These are phyloP conservation scores for Gastrophysa polygoni DNA, from an alignment of 2,888 invertebrate genomes.

Conservation along the genomic window DNA sequence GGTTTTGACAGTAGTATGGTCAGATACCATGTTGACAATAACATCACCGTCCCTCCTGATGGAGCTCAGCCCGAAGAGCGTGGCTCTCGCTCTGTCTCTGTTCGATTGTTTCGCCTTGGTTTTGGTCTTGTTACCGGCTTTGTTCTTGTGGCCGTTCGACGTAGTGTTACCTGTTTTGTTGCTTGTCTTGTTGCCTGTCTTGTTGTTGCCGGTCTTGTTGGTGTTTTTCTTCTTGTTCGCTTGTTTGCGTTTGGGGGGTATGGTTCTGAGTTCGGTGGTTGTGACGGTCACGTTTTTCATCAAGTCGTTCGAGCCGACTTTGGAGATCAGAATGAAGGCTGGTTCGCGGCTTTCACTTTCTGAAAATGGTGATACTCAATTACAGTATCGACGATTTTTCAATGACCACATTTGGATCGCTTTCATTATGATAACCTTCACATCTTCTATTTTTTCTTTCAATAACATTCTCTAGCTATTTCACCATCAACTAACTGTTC, in stretches of 20 bases:
- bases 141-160: conserved; percentile 1
- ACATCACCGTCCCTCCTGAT: conserved; percentile 81
- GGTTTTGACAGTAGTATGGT: conserved; percentile 82
- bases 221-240: conserved; percentile 40
- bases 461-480: too few relatives aligned
- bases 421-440: too few relatives aligned
- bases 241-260: conserved; percentile 21
- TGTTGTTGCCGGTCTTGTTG: conserved; percentile 52
- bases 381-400: too few relatives aligned
- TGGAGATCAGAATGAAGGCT: conserved; percentile 54
- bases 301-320: conserved; percentile 42
- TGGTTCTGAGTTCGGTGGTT: conserved; percentile 25
- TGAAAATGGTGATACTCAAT: too few relatives aligned
- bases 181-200: background rate
- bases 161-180: conserved; percentile 54
- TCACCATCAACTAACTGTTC: too few relatives aligned
- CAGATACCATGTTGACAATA: conserved; percentile 76
- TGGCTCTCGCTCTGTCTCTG: conserved; percentile 67
- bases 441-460: too few relatives aligned
- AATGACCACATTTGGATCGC: too few relatives aligned
- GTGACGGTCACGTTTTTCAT: conserved; percentile 35
- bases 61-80: conserved; percentile 79
- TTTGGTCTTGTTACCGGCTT: conserved; percentile 15
- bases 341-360: conserved; percentile 52
- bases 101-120: conserved; percentile 36